phyloP scores from a whole-genome alignment of 2,113 vertebrate species.

The Syrmaticus mikado region DNA sequence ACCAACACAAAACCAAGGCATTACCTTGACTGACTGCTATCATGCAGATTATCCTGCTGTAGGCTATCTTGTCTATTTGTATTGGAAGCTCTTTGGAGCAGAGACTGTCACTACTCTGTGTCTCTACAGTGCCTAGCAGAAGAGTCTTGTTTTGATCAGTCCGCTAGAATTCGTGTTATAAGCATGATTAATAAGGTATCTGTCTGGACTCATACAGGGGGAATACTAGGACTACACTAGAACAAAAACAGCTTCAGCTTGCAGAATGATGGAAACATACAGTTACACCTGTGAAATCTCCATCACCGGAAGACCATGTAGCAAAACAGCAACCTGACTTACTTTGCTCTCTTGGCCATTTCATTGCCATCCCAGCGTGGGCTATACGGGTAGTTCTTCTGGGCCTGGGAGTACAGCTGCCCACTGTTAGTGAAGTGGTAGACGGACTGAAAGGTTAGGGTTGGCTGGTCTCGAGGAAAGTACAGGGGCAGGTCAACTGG shows the following conservation, averaged over 20 bases:
- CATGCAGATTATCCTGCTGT: constrained; percentile 14
- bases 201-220: not conserved
- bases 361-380: constrained; percentile 99
- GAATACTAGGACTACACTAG: not conserved
- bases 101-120: not conserved
- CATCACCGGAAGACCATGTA: not conserved
- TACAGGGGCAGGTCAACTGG: constrained; percentile 96
- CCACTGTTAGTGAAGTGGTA: constrained; percentile 99
- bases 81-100: not conserved
- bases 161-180: not conserved
- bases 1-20: not conserved
- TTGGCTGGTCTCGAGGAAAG: constrained; percentile 97
- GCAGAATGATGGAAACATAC: not conserved
- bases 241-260: not conserved
- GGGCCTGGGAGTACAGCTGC: constrained; percentile 96
- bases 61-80: not conserved
- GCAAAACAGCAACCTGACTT: constrained; percentile 67
- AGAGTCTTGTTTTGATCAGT: not conserved
- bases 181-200: not conserved
- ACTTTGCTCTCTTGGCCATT: constrained; percentile 99
- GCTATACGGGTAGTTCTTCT: constrained; percentile 98
- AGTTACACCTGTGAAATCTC: not conserved
- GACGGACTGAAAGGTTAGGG: constrained; percentile 95
- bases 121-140: not conserved
- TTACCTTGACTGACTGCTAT: constrained; percentile 18